Evolutionary conservation across 1,140 invertebrate genomes (phyloP), one percentile per base, ranked within the genome.

Genomic region (Pygmarrhopalites habei): DNA sequence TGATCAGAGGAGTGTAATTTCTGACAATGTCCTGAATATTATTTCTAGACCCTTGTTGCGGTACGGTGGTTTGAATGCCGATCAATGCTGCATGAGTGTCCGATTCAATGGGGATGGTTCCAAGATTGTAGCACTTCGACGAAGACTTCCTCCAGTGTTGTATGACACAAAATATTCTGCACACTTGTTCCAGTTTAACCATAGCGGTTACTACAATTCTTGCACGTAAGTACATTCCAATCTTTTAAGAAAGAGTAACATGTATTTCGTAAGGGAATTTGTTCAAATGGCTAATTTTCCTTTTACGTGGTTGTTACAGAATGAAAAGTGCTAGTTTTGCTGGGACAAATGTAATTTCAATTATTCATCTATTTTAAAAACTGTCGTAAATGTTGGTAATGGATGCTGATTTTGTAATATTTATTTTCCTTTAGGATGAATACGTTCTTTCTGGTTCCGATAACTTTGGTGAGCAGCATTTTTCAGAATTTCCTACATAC

Each of bases 291-390:
- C 5, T 35, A 35, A 35, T 35, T 35, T 7, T 35, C 5, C 32
- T 35, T 35, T 35, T 35, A 35, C 15, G 15, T 15, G 15, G 5
- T 35, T 35, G 15, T 35, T 35, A 92, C 74, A 96, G 93, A 0
- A 95, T 96, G 90, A 97, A 97, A 77, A 94, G 90, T 63, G 95
- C 92, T 72, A 88, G 85, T 55, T 96, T 96, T 80, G 92, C 89
- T n/a, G 93, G 92, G 0, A 83, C 86, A 5, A 81, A 85, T 44
- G n/a, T n/a, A n/a, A n/a, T n/a, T n/a, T n/a, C n/a, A n/a, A n/a
- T n/a, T n/a, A n/a, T n/a, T n/a, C n/a, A n/a, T n/a, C n/a, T n/a
- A n/a, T n/a, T n/a, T n/a, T n/a, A n/a, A n/a, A n/a, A n/a, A n/a
- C n/a, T n/a, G n/a, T n/a, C n/a, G n/a, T n/a, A n/a, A n/a, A n/a